phyloP scores from a whole-genome alignment of 53 echinoderm and acorn worm genomes.

The Hippasteria phrygiana region DNA sequence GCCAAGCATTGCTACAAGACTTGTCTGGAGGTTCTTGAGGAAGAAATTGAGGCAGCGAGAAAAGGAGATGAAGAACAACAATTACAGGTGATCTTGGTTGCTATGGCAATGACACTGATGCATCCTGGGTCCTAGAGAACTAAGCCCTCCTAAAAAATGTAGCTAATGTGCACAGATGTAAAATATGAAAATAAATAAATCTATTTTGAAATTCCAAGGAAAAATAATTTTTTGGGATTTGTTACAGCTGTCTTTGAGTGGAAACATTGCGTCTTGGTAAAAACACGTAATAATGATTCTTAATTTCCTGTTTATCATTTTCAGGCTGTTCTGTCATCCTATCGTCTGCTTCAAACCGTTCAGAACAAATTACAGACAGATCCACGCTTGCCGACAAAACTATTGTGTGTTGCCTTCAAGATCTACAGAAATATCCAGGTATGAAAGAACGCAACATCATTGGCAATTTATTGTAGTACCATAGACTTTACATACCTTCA shows the following conservation, averaged over 20 bases:
- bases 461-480: too few relatives aligned
- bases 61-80: slow-evolving; percentile 36
- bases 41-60: background rate
- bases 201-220: too few relatives aligned
- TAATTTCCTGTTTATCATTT: too few relatives aligned
- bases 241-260: too few relatives aligned
- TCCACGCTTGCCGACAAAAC: slow-evolving; percentile 40
- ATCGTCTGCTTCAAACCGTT: slow-evolving; percentile 58
- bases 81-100: background rate
- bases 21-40: slow-evolving; percentile 60
- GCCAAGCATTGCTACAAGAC: slow-evolving; percentile 83
- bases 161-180: too few relatives aligned
- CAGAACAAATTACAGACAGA: slow-evolving; percentile 67
- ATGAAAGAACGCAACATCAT: background rate
- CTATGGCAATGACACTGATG: background rate
- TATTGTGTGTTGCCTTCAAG: slow-evolving; percentile 52
- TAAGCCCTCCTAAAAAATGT: too few relatives aligned
- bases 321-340: slow-evolving; percentile 39
- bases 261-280: too few relatives aligned
- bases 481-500: too few relatives aligned
- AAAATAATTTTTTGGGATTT: too few relatives aligned
- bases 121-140: too few relatives aligned
- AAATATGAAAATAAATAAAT: too few relatives aligned
- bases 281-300: too few relatives aligned
- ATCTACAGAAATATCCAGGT: slow-evolving; percentile 62